Evolutionary conservation across 1,140 invertebrate genomes (phyloP), one percentile per base, ranked within the genome.

Genomic region (Diorhabda sublineata): DNA sequence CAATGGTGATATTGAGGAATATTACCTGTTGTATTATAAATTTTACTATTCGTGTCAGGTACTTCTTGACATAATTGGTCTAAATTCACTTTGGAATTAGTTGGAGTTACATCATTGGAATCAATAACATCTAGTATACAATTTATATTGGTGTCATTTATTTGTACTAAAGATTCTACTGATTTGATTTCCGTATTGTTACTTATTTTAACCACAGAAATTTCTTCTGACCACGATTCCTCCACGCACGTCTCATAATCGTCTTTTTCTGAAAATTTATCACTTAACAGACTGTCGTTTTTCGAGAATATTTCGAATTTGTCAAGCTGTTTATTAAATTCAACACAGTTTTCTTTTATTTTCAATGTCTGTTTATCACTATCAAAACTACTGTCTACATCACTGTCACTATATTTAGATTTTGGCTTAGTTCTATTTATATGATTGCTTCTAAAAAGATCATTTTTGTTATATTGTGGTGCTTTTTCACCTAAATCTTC

Each of bases 221-320:
- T 69, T n/a, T 79, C 77, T 42, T 80, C 78, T 2, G 78, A 80
- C 9, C 78, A 74, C 2, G 77, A 77, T 42, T 80, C 80, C 58
- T 80, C 78, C 57, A 78, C 63, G 61, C 79, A 81, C 6, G 80
- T 81, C 61, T 80, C 80, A 52, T 81, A 81, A 42, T 66, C 76
- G 44, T 77, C 75, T 60, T 71, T 74, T 58, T 76, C 74, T 7
- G 73, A 75, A 4, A 71, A 44, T 45, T 73, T 73, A 69, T 76
- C 73, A 66, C 74, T 77, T 57, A 74, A 71, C 7, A 73, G 58
- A 61, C 74, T 77, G 42, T 75, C 75, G 26, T 45, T 63, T 64
- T 74, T 75, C 26, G 62, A 67, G 4, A 73, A 61, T 9, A 9
- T 66, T 66, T 58, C 52, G 52, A 42, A 41, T 45, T 66, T 68